Conservation (phyloP, 2,888 invertebrate species). For the Napeogenes inachia region DNA sequence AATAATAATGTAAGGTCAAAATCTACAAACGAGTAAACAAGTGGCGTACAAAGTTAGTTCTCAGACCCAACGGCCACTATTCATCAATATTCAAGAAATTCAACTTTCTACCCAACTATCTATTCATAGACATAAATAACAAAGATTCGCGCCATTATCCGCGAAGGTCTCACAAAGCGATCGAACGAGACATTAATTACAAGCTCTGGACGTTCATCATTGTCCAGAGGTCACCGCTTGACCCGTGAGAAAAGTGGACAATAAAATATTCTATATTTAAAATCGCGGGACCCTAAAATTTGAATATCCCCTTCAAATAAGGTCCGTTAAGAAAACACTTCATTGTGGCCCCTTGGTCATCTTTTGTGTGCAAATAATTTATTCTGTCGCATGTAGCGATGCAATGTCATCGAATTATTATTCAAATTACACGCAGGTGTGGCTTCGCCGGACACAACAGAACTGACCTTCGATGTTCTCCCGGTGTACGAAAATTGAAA, state of each 20-base stretch:
- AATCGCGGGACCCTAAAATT: constrained; percentile 71
- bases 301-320: constrained; percentile 65
- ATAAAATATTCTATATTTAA: constrained; percentile 50
- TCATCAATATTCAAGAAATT: constrained; percentile 73
- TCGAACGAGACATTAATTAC: constrained; percentile 70
- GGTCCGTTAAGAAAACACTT: constrained; percentile 65
- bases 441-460: constrained; percentile 45
- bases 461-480: constrained; percentile 56
- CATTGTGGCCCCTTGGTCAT: constrained; percentile 50
- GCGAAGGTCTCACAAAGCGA: constrained; percentile 59
- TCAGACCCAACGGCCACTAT: constrained; percentile 45
- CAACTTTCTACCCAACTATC: constrained; percentile 62
- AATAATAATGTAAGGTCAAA: constrained; percentile 29
- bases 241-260: constrained; percentile 71
- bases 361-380: constrained; percentile 64
- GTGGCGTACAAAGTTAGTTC: constrained; percentile 53
- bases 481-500: not conserved
- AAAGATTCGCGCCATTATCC: constrained; percentile 62
- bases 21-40: constrained; percentile 54
- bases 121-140: constrained; percentile 55
- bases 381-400: constrained; percentile 58
- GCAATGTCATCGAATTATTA: constrained; percentile 66
- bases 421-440: constrained; percentile 64
- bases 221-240: constrained; percentile 71
- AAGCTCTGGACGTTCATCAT: constrained; percentile 63